Conservation (phyloP, 1,140 invertebrate species). For the Gerris buenoi region DNA sequence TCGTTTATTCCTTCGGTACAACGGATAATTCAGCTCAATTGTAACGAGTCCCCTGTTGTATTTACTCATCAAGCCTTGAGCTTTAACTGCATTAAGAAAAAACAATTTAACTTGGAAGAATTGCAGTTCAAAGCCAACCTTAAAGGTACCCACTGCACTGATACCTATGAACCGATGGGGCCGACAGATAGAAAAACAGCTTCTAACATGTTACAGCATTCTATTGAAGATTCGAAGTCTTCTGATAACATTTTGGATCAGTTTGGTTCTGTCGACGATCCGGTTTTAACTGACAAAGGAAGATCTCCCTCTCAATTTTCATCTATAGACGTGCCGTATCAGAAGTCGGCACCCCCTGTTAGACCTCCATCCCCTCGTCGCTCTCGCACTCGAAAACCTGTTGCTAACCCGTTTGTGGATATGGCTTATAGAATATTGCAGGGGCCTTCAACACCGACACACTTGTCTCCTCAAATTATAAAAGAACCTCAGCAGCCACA, state of each 20-base stretch:
- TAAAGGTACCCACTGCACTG: background rate
- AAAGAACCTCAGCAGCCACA: too few species aligned
- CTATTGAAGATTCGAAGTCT: too few species aligned
- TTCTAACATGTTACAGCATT: too few species aligned
- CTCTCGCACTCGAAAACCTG: background rate
- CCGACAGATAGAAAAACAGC: background rate
- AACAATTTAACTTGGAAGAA: background rate
- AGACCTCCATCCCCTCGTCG: background rate
- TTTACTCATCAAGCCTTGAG: background rate
- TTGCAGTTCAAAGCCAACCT: background rate
- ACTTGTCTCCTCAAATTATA: background rate
- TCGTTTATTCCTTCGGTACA: background rate
- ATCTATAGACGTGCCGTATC: too few species aligned
- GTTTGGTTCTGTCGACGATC: too few species aligned
- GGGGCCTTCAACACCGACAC: background rate
- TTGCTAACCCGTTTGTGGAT: background rate
- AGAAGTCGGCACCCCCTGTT: background rate
- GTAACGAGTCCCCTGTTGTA: background rate
- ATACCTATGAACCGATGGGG: background rate
- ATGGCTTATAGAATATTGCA: background rate
- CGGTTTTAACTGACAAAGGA: too few species aligned
- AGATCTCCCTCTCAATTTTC: too few species aligned
- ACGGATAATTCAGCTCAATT: background rate
- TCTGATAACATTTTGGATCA: too few species aligned
- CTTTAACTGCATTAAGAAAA: background rate